Base-by-base conservation (phyloP, 2,113 vertebrate genomes). In the Lucifuga dentata region DNA sequence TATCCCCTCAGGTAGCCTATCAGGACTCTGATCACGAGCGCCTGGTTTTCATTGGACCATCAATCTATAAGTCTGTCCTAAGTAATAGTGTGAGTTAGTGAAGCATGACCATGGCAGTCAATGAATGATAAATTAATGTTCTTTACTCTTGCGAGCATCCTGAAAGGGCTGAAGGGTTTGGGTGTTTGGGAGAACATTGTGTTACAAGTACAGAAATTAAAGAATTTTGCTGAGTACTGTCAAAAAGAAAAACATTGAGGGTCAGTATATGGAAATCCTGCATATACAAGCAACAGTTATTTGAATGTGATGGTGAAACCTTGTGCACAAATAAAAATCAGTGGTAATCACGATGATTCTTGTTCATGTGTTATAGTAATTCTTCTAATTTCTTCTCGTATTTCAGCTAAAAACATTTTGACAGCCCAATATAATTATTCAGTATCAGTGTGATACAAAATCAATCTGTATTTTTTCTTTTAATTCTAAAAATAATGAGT, bases 51-150 rank as follows among this genome's bases (percentile, higher is more conserved):
- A 77, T 43, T 76, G 59, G 48, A 75, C 57, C 84, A 86, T 89
- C 69, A 84, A 72, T 88, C 83, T 65, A 55, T 0, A 43, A 73
- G 73, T 68, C 45, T 58, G 79, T 83, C 56, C 60, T 57, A 56
- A 82, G 78, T 84, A 81, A 84, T 78, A 52, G 68, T 62, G 46
- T 13, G 65, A 39, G 49, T 74, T 72, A 70, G 61, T 64, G 55
- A 76, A 70, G 81, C 78, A 57, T 89, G 74, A 84, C 81, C 49
- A 46, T 45, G 48, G 64, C 74, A 63, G 76, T 71, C 67, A 73
- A 45, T 72, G 74, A 81, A 72, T 69, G 57, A 81, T 86, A 82
- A 87, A 85, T 85, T 75, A 51, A 83, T 75, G 43, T 56, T 73
- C 52, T 60, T 32, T 49, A 35, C 15, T 1, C 23, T 48, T 12